Percentiles rank a stretch among this genome's conserved stretches.
Evolutionary conservation across 2,888 invertebrate genomes (phyloP).

Genomic region (Lymantria dispar): DNA sequence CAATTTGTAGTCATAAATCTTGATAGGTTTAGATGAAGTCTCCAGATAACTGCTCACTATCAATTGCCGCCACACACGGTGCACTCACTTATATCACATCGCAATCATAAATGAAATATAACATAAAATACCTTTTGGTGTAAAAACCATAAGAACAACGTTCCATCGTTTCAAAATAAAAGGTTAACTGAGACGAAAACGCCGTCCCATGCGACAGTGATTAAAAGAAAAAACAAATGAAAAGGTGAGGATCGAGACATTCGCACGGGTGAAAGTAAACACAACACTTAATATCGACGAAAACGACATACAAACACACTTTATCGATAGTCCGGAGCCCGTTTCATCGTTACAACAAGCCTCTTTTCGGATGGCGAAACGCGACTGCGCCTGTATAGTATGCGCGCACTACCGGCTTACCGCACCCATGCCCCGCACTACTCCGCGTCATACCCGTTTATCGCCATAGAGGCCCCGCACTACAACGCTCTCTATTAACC

Average conservation of each 20-base stretch:
- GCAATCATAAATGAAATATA: slow-evolving; percentile 76
- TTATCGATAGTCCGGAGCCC: slow-evolving; percentile 78
- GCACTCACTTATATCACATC: slow-evolving; percentile 67
- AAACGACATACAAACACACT: slow-evolving; percentile 83
- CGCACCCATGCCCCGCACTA: slow-evolving; percentile 64
- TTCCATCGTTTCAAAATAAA: slow-evolving; percentile 88
- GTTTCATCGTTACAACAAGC: slow-evolving; percentile 78
- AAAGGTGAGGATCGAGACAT: slow-evolving; percentile 79
- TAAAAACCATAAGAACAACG: slow-evolving; percentile 91
- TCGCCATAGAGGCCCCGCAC: slow-evolving; percentile 36
- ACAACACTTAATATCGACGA: slow-evolving; percentile 81
- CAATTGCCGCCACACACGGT: slow-evolving; percentile 69
- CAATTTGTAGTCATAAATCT: slow-evolving; percentile 27
- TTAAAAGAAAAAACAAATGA: slow-evolving; percentile 76
- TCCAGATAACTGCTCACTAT: slow-evolving; percentile 37
- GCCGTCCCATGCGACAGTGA: slow-evolving; percentile 79
- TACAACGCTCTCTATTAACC: slow-evolving; percentile 55
- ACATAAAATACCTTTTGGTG: slow-evolving; percentile 90
- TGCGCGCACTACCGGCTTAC: slow-evolving; percentile 56
- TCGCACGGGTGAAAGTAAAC: slow-evolving; percentile 78
- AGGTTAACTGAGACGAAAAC: slow-evolving; percentile 80
- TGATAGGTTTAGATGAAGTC: slow-evolving; percentile 35
- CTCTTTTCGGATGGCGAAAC: slow-evolving; percentile 76
- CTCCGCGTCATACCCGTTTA: slow-evolving; percentile 50
- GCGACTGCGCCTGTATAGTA: slow-evolving; percentile 56